Conservation (phyloP, 2,888 invertebrate species). For the Invenusta paracnida region DNA sequence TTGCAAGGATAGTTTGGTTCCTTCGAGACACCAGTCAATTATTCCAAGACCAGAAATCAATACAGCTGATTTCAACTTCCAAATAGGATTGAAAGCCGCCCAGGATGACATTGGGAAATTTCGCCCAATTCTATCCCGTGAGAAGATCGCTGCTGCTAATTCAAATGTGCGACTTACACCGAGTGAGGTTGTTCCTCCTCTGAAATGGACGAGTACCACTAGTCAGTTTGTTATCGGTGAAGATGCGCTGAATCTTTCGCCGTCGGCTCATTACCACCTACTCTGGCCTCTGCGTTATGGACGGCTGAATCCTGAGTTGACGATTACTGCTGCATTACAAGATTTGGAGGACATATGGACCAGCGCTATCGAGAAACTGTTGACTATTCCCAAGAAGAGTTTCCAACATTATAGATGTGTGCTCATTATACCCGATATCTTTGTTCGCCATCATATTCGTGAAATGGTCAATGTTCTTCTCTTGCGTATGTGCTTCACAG, state of each 20-base stretch:
- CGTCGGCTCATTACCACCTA: constrained; percentile 70
- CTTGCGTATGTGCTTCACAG: constrained; percentile 76
- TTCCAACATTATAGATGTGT: constrained; percentile 78
- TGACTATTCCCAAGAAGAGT: constrained; percentile 67
- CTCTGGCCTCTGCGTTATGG: constrained; percentile 85
- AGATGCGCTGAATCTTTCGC: constrained; percentile 65
- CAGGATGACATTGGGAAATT: neutral
- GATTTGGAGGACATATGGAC: constrained; percentile 85
- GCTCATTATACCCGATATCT: constrained; percentile 81
- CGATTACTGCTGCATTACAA: constrained; percentile 74
- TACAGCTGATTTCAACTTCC: neutral
- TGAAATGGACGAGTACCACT: constrained; percentile 56
- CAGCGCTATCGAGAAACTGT: constrained; percentile 71
- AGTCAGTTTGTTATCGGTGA: constrained; percentile 70
- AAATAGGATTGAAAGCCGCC: neutral
- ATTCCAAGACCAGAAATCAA: neutral
- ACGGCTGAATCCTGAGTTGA: constrained; percentile 77
- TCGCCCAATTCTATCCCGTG: neutral
- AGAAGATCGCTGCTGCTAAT: neutral
- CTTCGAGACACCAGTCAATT: neutral
- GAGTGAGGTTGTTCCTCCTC: constrained; percentile 59
- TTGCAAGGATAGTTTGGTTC: constrained; percentile 42
- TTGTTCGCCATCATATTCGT: constrained; percentile 76
- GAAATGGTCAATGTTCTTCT: constrained; percentile 76
- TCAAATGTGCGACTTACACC: neutral